Percentiles rank a stretch among this genome's conserved stretches.
phyloP scores from a whole-genome alignment of 1,140 invertebrate species.

The Drosophila sechellia region DNA sequence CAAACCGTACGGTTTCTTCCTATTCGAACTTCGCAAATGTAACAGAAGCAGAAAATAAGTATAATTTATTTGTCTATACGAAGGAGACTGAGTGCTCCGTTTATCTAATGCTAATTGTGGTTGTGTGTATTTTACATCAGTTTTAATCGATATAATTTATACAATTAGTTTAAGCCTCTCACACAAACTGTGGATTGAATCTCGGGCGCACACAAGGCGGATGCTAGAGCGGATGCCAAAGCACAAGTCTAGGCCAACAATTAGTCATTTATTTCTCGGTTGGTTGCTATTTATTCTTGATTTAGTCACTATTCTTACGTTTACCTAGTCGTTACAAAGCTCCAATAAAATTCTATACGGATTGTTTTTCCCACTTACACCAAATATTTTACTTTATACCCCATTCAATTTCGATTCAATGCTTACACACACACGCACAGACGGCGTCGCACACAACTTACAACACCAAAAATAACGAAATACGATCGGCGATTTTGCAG shows the following conservation, averaged over 20 bases:
- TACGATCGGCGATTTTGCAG: constrained; percentile 16
- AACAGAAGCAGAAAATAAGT: constrained; percentile 36
- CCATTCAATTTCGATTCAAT: constrained; percentile 6
- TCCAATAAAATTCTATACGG: constrained; percentile 59
- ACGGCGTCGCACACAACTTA: constrained; percentile 66
- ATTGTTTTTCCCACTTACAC: constrained; percentile 23
- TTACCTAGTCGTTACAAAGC: constrained; percentile 44
- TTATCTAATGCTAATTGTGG: constrained; percentile 78
- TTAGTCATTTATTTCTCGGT: constrained; percentile 67
- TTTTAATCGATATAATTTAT: constrained; percentile 53
- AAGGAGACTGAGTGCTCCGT: constrained; percentile 43
- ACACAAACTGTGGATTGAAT: constrained; percentile 29
- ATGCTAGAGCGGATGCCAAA: constrained; percentile 1
- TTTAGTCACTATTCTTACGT: constrained; percentile 63
- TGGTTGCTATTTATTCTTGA: constrained; percentile 69
- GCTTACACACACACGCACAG: constrained; percentile 50
- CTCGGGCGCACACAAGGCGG: constrained; percentile 34
- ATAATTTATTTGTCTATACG: constrained; percentile 56
- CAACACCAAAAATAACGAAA: constrained; percentile 67
- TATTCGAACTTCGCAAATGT: constrained; percentile 61
- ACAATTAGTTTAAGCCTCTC: constrained; percentile 47
- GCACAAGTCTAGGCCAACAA: constrained; percentile 57
- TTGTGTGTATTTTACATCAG: constrained; percentile 76
- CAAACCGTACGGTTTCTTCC: constrained; percentile 75
- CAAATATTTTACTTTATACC: neutral